A percentile compares a stretch with the other conserved stretches of the same genome.
Evolutionary conservation across 2,797 vertebrate species (phyloP).

Genomic region (Phaenicophaeus curvirostris): DNA sequence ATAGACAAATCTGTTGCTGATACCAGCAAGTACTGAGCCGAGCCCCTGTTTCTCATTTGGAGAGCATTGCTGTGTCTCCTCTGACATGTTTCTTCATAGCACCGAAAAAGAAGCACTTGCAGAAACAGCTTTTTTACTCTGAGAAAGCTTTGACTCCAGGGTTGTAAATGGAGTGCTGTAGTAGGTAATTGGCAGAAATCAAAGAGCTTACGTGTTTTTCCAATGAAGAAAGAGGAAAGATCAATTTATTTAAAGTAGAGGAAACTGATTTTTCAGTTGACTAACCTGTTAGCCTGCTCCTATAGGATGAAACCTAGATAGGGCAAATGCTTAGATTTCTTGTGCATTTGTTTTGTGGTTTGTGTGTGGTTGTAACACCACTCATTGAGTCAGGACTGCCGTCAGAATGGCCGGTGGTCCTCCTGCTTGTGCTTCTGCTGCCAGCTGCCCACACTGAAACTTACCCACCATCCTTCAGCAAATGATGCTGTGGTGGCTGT

Average conservation of each 20-base stretch:
- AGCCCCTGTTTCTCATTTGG: slow-evolving; percentile 62
- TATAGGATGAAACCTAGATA: neutral
- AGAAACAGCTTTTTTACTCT: slow-evolving; percentile 45
- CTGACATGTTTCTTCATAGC: slow-evolving; percentile 54
- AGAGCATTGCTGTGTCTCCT: slow-evolving; percentile 52
- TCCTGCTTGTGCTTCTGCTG: neutral
- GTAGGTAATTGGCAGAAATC: slow-evolving; percentile 16
- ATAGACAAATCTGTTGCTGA: slow-evolving; percentile 73
- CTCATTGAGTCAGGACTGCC: neutral
- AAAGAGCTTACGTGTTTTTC: neutral
- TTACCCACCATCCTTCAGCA: neutral
- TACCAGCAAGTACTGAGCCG: slow-evolving; percentile 57
- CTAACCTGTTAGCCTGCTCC: neutral
- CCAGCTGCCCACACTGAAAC: neutral
- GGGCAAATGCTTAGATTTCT: neutral
- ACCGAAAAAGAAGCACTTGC: slow-evolving; percentile 53
- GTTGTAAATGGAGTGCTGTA: slow-evolving; percentile 30
- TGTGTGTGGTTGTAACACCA: neutral
- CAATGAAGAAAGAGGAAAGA: slow-evolving; percentile 10
- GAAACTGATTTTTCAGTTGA: slow-evolving; percentile 24
- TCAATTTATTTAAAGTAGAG: neutral
- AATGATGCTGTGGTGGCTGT: neutral
- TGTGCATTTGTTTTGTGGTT: neutral
- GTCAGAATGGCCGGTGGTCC: neutral
- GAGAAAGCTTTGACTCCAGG: slow-evolving; percentile 31